Base-by-base conservation (phyloP, 2,797 vertebrate genomes). In the Acrossocheilus wenchowensis region DNA sequence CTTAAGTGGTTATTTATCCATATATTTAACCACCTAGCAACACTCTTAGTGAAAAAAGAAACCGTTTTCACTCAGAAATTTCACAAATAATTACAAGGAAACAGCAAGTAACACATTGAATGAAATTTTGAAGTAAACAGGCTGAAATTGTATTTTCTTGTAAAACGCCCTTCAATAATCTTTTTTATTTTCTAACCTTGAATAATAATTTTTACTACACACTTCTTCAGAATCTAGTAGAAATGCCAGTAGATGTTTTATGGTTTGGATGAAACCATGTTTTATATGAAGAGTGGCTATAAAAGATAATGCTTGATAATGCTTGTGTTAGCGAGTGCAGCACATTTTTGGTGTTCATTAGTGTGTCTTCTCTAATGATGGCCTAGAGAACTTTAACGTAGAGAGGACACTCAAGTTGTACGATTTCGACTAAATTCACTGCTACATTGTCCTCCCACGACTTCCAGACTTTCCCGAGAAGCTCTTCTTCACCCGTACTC, bases 381-480 rank as follows among this genome's bases (percentile, higher is more conserved):
- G 39, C 17, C 50, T n/a, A 14, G 39, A 73, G 50, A 74, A 45
- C 5, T 57, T 21, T 26, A 39, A 39, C 19, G 0, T 57, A 12
- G 23, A 71, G 6, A 43, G 14, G 48, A 5, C 34, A 43, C 52
- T 21, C 52, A 4, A 39, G 10, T 39, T 73, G 52, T 64, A 57
- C 4, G 0, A 30, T 52, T 26, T 41, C 14, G 7, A 39, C n/a
- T 36, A 68, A 72, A 80, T 23, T 34, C 69, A 30, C n/a, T n/a
- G 39, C 15, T 69, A 11, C 5, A 0, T 60, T 34, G 74, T 26
- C 15, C 57, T 74, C 71, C 34, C 60, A 43, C 62, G 26, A 23
- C 15, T 39, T 81, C n/a, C 45, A 78, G 34, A 78, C 48, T 45
- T 68, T 80, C 5, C 15, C 2, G 26, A 73, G 66, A 78, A 86